Conservation (phyloP, 92 coral and sea anemone genomes). For the Heteractis magnifica region DNA sequence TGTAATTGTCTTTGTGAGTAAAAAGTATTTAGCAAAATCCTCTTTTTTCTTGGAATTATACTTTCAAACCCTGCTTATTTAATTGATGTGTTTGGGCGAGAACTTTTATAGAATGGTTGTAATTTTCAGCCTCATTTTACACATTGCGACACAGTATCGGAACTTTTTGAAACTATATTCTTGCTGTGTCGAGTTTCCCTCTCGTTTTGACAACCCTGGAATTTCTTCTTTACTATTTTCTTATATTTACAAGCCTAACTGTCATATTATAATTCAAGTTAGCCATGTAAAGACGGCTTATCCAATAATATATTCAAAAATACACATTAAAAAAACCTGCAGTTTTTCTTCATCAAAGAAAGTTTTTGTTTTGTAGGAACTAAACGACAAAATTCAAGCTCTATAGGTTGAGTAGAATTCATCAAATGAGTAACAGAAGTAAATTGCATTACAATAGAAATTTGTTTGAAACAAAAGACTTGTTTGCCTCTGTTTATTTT, state of each 20-base stretch:
- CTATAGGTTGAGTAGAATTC: neutral
- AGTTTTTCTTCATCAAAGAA: neutral
- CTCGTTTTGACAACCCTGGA: conserved; percentile 49
- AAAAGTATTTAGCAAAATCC: neutral
- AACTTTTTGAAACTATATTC: neutral
- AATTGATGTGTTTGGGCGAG: neutral
- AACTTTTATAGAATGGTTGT: neutral
- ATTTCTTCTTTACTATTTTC: conserved; percentile 21
- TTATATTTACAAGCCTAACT: conserved; percentile 31
- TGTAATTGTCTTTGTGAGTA: neutral
- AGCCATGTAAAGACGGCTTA: neutral
- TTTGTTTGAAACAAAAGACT: conserved; percentile 30
- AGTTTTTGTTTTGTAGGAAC: neutral
- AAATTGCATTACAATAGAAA: conserved; percentile 19
- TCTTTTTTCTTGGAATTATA: neutral
- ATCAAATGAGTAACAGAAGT: conserved; percentile 1
- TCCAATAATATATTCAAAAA: neutral
- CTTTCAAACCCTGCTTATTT: neutral
- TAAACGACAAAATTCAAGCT: neutral
- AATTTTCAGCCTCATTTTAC: neutral
- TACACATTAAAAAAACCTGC: neutral
- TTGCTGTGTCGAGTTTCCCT: neutral
- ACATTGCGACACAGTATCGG: neutral
- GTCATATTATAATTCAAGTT: neutral
- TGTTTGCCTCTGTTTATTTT: conserved; percentile 40